Conservation (phyloP, 2,113 vertebrate species). For the Oryzias curvinotus region DNA sequence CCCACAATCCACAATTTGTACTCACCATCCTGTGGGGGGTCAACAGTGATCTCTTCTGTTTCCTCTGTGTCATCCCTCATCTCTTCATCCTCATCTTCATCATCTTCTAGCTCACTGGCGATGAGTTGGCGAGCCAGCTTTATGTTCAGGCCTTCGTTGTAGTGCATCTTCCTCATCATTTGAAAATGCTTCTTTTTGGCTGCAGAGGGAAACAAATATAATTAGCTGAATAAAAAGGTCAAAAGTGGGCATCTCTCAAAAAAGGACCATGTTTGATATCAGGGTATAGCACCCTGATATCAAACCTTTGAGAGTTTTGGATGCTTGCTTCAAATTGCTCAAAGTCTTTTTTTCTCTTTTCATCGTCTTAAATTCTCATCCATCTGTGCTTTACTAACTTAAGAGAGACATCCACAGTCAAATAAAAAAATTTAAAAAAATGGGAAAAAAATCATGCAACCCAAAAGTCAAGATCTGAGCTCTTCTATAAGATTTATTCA, state of each 20-base stretch:
- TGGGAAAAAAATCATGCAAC: too few relatives aligned
- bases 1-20: not conserved
- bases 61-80: conserved; percentile 85
- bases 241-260: not conserved
- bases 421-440: too few relatives aligned
- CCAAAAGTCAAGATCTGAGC: too few relatives aligned
- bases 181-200: conserved; percentile 94
- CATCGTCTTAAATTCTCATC: too few relatives aligned
- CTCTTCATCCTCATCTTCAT: conserved; percentile 83
- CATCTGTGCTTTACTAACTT: too few relatives aligned
- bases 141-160: conserved; percentile 96
- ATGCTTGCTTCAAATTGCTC: too few relatives aligned
- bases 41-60: conserved; percentile 81
- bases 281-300: not conserved
- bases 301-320: not conserved
- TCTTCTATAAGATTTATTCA: too few relatives aligned
- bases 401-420: too few relatives aligned
- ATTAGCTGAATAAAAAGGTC: not conserved
- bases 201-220: conserved; percentile 4
- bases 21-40: conserved; percentile 79
- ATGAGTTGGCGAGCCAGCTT: conserved; percentile 94
- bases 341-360: too few relatives aligned
- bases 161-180: conserved; percentile 98
- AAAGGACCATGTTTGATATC: too few relatives aligned
- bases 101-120: conserved; percentile 87